Evolutionary conservation across 2,797 vertebrate genomes (phyloP).

Genomic region (Scyliorhinus canicula): DNA sequence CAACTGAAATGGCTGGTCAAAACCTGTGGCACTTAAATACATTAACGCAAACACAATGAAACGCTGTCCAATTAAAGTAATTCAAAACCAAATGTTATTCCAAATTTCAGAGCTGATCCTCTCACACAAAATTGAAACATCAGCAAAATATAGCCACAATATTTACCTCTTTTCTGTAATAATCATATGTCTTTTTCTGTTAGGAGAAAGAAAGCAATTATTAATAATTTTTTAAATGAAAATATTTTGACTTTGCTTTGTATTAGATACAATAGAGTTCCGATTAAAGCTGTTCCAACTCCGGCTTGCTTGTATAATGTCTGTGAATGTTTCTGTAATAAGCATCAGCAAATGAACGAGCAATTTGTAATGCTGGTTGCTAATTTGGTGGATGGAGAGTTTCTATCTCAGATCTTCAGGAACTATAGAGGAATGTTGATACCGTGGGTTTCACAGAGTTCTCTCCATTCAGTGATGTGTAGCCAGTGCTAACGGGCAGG

Average conservation of each 20-base stretch:
- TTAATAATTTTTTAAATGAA: not conserved
- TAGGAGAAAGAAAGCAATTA: constrained; percentile 41
- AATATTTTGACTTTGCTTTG: too few species aligned
- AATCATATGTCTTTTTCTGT: constrained; percentile 74
- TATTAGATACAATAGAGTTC: not conserved
- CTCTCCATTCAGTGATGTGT: not conserved
- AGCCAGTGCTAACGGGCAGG: not conserved
- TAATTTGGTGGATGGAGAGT: not conserved
- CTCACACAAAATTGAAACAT: not conserved
- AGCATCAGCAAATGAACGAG: not conserved
- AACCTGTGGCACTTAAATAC: not conserved
- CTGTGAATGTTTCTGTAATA: not conserved
- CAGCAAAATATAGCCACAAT: not conserved
- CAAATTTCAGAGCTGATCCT: not conserved
- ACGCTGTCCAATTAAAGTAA: not conserved
- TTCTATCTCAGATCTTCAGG: not conserved
- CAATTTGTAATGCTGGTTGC: not conserved
- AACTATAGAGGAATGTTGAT: not conserved
- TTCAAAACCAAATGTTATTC: not conserved
- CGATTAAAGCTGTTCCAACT: not conserved
- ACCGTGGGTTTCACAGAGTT: not conserved
- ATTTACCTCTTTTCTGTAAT: constrained; percentile 82
- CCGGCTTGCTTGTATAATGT: not conserved
- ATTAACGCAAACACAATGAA: too few species aligned
- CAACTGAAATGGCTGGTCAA: not conserved